Evolutionary conservation across 1,140 invertebrate species (phyloP).

Genomic region (Hycleus phaleratus): DNA sequence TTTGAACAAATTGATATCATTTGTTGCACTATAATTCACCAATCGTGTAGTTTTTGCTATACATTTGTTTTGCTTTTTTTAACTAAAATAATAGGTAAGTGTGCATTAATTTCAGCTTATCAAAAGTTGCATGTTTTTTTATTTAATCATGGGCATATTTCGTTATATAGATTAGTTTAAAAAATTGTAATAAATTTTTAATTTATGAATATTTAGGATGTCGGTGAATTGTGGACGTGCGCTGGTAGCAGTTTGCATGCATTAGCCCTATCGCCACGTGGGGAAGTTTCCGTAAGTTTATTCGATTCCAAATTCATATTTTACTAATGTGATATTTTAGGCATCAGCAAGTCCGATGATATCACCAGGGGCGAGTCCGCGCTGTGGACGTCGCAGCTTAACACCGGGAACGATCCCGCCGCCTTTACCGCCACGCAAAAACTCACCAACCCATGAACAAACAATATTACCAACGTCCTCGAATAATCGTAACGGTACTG

Average conservation of each 20-base stretch:
- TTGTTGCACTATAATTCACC: too few relatives aligned
- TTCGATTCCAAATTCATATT: too few relatives aligned
- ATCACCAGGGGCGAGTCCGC: constrained; percentile 48
- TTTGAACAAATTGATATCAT: too few relatives aligned
- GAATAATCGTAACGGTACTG: constrained; percentile 12
- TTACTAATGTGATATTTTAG: constrained; percentile 15
- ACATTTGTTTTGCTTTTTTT: not conserved
- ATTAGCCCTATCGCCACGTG: constrained; percentile 46
- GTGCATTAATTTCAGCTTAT: constrained; percentile 11
- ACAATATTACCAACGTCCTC: constrained; percentile 24
- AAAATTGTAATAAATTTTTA: not conserved
- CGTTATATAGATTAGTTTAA: not conserved
- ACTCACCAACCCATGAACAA: constrained; percentile 36
- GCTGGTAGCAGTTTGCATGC: constrained; percentile 48
- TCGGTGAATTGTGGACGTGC: constrained; percentile 43
- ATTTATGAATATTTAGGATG: constrained; percentile 26
- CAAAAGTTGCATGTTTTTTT: not conserved
- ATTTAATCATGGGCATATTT: too few relatives aligned
- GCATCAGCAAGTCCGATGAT: constrained; percentile 48
- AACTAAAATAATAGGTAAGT: constrained; percentile 7
- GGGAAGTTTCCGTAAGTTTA: constrained; percentile 44
- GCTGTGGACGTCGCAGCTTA: constrained; percentile 37
- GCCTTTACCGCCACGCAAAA: constrained; percentile 36
- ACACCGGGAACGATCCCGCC: constrained; percentile 35
- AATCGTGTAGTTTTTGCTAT: not conserved